Percentiles rank a stretch among this genome's conserved stretches.
Conservation (phyloP, 2,797 vertebrate genomes). For the Morelia viridis region DNA sequence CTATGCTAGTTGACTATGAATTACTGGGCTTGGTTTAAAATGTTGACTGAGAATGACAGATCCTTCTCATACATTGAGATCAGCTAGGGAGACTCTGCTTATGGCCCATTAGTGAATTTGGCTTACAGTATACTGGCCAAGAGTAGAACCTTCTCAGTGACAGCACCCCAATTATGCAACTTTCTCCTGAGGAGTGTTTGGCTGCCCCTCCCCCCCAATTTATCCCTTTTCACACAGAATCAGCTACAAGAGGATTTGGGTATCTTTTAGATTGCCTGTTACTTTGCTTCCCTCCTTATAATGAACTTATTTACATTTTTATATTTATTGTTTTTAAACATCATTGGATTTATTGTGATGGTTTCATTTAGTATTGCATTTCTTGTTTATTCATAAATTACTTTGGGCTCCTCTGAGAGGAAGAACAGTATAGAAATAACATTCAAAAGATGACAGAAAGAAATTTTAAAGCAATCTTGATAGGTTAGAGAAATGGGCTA, state of each 20-base stretch:
- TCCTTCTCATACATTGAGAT: not conserved
- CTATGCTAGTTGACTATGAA: not conserved
- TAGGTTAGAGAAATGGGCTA: not conserved
- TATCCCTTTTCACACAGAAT: not conserved
- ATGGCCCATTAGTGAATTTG: not conserved
- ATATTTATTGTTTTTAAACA: not conserved
- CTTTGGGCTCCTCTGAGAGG: not conserved
- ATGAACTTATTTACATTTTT: not conserved
- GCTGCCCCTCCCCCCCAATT: not conserved
- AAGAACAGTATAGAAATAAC: not conserved
- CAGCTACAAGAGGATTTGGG: not conserved
- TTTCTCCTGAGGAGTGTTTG: not conserved
- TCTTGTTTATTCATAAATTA: too few relatives aligned
- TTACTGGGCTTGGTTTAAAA: not conserved
- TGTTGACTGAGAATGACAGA: not conserved
- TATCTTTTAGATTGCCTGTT: not conserved
- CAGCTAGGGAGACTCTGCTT: not conserved
- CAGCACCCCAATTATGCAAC: not conserved
- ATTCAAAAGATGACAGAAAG: not conserved
- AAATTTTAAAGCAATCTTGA: not conserved
- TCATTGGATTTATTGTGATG: not conserved
- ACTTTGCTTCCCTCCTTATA: not conserved
- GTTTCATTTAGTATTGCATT: not conserved
- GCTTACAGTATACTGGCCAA: not conserved
- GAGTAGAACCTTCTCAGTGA: not conserved